Evolutionary conservation across 1,140 invertebrate species (phyloP).

Genomic region (Danaus plexippus): DNA sequence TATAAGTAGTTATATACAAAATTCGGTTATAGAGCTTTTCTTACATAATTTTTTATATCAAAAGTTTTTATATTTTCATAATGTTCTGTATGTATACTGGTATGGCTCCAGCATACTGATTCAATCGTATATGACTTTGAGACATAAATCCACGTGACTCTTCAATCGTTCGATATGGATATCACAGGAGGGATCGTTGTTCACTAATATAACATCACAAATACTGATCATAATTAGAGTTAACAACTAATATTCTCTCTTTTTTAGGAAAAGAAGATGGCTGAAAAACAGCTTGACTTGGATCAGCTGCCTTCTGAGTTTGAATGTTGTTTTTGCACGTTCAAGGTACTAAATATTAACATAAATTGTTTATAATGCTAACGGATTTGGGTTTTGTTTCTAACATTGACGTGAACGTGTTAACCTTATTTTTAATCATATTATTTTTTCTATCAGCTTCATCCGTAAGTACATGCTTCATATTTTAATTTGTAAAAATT

Average conservation of each 20-base stretch:
- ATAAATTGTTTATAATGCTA: conserved; percentile 13
- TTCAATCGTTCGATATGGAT: too few species aligned
- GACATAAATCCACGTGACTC: too few species aligned
- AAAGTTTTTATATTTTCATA: too few species aligned
- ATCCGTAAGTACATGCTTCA: conserved; percentile 30
- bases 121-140: too few species aligned
- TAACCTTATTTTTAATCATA: conserved; percentile 19
- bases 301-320: conserved; percentile 87
- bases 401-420: conserved; percentile 10
- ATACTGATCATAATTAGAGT: conserved; percentile 8
- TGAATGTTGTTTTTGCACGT: conserved; percentile 96
- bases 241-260: conserved; percentile 59
- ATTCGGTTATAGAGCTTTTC: too few species aligned
- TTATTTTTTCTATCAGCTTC: conserved; percentile 24
- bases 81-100: too few species aligned
- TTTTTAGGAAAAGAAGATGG: conserved; percentile 76
- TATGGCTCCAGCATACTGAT: too few species aligned
- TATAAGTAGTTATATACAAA: too few species aligned
- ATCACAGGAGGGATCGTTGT: too few species aligned
- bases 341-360: conserved; percentile 84
- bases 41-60: too few species aligned
- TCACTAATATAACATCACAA: too few species aligned
- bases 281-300: conserved; percentile 73
- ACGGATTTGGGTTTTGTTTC: conserved; percentile 13
- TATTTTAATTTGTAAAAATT: conserved; percentile 20